These are phyloP conservation scores for Cantharis rustica DNA, from an alignment of 2,888 invertebrate genomes.

Conservation along the genomic window DNA sequence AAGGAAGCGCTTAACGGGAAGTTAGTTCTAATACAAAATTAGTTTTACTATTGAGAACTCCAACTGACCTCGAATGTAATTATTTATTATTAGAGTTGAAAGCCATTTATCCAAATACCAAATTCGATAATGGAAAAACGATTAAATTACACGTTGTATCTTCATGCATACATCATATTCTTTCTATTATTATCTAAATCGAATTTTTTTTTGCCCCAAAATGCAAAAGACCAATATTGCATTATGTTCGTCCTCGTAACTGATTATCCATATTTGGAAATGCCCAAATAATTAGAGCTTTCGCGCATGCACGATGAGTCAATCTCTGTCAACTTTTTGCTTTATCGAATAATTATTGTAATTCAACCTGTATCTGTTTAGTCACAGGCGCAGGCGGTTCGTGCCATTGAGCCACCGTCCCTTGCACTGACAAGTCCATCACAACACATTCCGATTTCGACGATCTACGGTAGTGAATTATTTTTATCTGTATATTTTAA, in stretches of 20 bases:
- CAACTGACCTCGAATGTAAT: constrained; percentile 5
- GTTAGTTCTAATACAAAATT: constrained; percentile 10
- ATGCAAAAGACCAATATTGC: background rate
- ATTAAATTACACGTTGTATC: background rate
- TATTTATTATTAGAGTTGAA: constrained; percentile 1
- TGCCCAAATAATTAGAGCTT: background rate
- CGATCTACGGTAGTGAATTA: too few relatives aligned
- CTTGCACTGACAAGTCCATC: too few relatives aligned
- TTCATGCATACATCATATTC: background rate
- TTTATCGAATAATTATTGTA: background rate
- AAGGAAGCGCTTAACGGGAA: constrained; percentile 14
- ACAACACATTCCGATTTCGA: too few relatives aligned
- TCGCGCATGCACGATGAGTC: background rate
- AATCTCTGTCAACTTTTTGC: background rate
- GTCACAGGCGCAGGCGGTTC: too few relatives aligned
- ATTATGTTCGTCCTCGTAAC: background rate
- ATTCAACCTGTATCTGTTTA: too few relatives aligned
- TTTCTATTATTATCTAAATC: background rate
- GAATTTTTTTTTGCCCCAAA: background rate
- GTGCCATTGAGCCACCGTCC: too few relatives aligned
- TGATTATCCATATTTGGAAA: background rate
- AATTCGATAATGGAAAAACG: background rate
- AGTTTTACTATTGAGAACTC: background rate
- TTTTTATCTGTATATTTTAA: too few relatives aligned
- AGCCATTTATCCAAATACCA: background rate